These are phyloP conservation scores for Steinernema khuongi DNA, from an alignment of 1,140 invertebrate species.

Conservation along the genomic window DNA sequence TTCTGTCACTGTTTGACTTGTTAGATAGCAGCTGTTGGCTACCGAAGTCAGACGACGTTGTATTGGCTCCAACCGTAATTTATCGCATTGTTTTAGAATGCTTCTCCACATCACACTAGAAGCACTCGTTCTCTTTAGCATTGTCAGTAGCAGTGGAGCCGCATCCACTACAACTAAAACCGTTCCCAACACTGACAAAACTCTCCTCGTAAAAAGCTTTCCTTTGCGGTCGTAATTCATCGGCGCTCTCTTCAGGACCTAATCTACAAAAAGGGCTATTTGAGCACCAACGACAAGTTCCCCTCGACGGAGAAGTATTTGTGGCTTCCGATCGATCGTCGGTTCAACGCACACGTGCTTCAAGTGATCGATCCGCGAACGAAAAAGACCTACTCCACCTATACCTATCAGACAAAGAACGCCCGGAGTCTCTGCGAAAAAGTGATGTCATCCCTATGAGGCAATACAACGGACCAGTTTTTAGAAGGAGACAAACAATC, in stretches of 20 bases:
- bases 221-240: not conserved
- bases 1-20: not conserved
- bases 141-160: not conserved
- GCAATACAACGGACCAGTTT: not conserved
- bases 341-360: not conserved
- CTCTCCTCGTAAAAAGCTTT: not conserved
- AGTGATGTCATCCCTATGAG: not conserved
- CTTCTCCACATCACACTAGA: too few species aligned
- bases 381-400: not conserved
- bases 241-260: not conserved
- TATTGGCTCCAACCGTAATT: too few species aligned
- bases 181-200: not conserved
- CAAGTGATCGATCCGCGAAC: not conserved
- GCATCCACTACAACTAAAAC: not conserved
- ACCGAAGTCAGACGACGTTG: too few species aligned
- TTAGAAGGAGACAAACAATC: not conserved
- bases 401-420: not conserved
- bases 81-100: too few species aligned
- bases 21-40: too few species aligned
- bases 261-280: not conserved
- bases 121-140: not conserved
- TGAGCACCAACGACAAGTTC: slow-evolving; percentile 1
- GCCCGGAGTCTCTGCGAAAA: not conserved
- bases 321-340: not conserved
- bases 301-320: not conserved